Percentiles rank a stretch among this genome's conserved stretches.
phyloP scores from a whole-genome alignment of 2,113 vertebrate genomes.

The Lepisosteus oculatus region DNA sequence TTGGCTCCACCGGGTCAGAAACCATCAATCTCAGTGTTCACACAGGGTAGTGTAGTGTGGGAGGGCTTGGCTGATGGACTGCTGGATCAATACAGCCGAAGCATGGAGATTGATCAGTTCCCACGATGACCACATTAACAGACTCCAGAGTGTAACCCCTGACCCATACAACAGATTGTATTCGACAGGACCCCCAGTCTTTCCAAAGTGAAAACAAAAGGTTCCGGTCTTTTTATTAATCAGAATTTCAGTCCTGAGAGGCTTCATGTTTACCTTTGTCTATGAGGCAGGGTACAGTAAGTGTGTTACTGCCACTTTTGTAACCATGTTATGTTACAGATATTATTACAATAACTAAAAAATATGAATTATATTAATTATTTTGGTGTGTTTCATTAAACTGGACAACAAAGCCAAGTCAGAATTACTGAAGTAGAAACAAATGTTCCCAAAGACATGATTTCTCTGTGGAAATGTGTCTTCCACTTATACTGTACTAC shows the following conservation, averaged over 20 bases:
- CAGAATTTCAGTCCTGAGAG: constrained; percentile 10
- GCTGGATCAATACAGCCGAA: constrained; percentile 76
- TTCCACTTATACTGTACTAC: too few relatives aligned
- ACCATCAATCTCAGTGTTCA: constrained; percentile 60
- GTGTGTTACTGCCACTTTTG: too few relatives aligned
- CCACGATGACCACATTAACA: constrained; percentile 81
- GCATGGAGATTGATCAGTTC: constrained; percentile 86
- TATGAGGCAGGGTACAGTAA: too few relatives aligned
- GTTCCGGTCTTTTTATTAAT: constrained; percentile 41
- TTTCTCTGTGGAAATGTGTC: too few relatives aligned
- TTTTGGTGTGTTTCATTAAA: too few relatives aligned
- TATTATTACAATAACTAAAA: too few relatives aligned
- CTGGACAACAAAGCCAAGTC: too few relatives aligned
- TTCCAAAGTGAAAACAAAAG: constrained; percentile 48
- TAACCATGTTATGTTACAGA: too few relatives aligned
- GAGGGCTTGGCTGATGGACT: constrained; percentile 62
- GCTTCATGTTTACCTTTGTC: too few relatives aligned
- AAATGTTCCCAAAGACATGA: too few relatives aligned
- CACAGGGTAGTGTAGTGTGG: constrained; percentile 53
- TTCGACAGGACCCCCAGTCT: constrained; percentile 62
- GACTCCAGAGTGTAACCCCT: constrained; percentile 78
- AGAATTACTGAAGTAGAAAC: too few relatives aligned
- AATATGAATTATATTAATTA: too few relatives aligned
- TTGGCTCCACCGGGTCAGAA: constrained; percentile 49
- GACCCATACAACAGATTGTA: constrained; percentile 65